Percentiles rank a stretch among this genome's conserved stretches.
These are phyloP conservation scores for Bufo gargarizans DNA, from an alignment of 2,113 vertebrate species.

Conservation along the genomic window DNA sequence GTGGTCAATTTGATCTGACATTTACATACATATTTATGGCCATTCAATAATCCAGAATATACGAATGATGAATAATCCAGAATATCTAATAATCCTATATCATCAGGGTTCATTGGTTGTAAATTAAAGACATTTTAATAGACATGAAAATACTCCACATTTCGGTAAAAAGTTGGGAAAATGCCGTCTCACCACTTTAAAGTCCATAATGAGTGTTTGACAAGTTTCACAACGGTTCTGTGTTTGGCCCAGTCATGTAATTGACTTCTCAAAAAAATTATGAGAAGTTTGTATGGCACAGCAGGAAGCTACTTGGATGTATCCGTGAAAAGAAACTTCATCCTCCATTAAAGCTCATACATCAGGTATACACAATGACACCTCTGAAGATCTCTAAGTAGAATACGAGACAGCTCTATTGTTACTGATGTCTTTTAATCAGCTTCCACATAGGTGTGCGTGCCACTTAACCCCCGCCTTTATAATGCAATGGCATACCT, in stretches of 20 bases:
- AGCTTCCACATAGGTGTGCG: constrained; percentile 17
- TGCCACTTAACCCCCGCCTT: constrained; percentile 4
- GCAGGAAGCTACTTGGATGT: background rate
- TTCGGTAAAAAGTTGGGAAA: background rate
- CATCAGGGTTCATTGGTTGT: no score
- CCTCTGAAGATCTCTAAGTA: background rate
- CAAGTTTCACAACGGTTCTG: background rate
- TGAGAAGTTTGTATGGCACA: background rate
- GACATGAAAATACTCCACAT: background rate
- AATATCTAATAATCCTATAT: no score
- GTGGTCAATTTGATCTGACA: no score
- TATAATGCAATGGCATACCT: constrained; percentile 24
- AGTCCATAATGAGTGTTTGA: background rate
- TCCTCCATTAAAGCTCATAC: background rate
- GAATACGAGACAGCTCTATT: constrained; percentile 2
- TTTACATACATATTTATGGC: no score
- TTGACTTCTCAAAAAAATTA: background rate
- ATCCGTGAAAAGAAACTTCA: background rate
- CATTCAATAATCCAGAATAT: no score
- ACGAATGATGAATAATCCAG: no score
- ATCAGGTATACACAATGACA: constrained; percentile 19
- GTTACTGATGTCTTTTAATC: constrained; percentile 42
- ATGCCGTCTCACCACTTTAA: background rate
- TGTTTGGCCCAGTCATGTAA: background rate
- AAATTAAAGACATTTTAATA: background rate